Conservation (phyloP, 2,888 invertebrate genomes). For the Limnephilus marmoratus region DNA sequence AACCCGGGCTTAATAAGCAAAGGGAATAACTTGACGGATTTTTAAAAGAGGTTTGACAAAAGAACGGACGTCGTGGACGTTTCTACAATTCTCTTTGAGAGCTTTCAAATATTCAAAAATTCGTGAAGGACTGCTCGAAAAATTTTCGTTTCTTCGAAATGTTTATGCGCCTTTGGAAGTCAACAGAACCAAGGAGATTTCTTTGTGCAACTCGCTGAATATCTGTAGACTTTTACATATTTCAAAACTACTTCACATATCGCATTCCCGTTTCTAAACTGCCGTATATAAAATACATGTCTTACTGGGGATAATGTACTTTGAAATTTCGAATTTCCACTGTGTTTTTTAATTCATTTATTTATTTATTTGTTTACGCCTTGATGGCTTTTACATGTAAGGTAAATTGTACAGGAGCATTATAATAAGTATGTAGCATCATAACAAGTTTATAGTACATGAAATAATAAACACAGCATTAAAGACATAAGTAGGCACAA, state of each 20-base stretch:
- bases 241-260: neutral
- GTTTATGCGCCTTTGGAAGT: neutral
- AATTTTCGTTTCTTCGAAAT: neutral
- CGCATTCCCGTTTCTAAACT: neutral
- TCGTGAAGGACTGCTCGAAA: neutral
- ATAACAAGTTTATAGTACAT: no score
- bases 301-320: neutral
- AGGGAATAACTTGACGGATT: neutral
- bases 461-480: no score
- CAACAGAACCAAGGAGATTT: neutral
- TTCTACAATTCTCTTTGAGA: constrained; percentile 9
- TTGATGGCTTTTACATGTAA: no score
- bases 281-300: neutral
- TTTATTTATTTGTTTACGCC: no score
- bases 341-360: no score
- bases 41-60: neutral
- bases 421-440: no score
- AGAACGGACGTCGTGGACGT: neutral
- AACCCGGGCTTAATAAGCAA: constrained; percentile 8
- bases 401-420: no score
- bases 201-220: neutral
- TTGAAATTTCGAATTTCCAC: neutral
- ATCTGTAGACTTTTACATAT: neutral
- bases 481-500: no score
- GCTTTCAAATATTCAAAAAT: neutral